phyloP scores from a whole-genome alignment of 2,113 vertebrate species.

The Brachyistius frenatus region DNA sequence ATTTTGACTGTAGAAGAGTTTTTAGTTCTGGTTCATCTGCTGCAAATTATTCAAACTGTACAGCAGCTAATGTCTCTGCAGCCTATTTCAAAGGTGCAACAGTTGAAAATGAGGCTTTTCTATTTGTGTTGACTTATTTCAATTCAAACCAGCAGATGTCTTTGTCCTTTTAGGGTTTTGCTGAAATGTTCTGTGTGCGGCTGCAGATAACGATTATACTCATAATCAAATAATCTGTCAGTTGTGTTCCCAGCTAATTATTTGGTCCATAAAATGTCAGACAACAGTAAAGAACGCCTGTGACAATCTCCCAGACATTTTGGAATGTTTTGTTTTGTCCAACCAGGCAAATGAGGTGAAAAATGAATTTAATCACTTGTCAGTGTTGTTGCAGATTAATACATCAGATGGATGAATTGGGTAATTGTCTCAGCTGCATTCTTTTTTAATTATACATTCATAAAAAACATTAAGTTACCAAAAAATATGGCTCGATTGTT shows the following conservation, averaged over 20 bases:
- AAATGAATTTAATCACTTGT: too few relatives aligned
- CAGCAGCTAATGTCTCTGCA: not conserved
- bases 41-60: conserved; percentile 3
- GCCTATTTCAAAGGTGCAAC: not conserved
- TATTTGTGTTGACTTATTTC: not conserved
- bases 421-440: too few relatives aligned
- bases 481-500: too few relatives aligned
- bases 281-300: too few relatives aligned
- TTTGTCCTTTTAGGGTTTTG: not conserved
- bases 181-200: not conserved
- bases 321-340: too few relatives aligned
- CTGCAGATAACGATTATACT: not conserved
- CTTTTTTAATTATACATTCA: too few relatives aligned
- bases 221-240: not conserved
- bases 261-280: not conserved
- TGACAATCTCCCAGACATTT: too few relatives aligned
- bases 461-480: too few relatives aligned
- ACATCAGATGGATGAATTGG: too few relatives aligned
- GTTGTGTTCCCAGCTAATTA: not conserved
- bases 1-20: conserved; percentile 17
- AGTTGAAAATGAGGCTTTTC: not conserved
- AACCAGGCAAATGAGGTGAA: too few relatives aligned
- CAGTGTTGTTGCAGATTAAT: too few relatives aligned
- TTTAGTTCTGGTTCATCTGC: conserved; percentile 13
- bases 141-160: not conserved